Base-by-base conservation (phyloP, 2,888 invertebrate species). In the Glyphotaelius pellucidus region DNA sequence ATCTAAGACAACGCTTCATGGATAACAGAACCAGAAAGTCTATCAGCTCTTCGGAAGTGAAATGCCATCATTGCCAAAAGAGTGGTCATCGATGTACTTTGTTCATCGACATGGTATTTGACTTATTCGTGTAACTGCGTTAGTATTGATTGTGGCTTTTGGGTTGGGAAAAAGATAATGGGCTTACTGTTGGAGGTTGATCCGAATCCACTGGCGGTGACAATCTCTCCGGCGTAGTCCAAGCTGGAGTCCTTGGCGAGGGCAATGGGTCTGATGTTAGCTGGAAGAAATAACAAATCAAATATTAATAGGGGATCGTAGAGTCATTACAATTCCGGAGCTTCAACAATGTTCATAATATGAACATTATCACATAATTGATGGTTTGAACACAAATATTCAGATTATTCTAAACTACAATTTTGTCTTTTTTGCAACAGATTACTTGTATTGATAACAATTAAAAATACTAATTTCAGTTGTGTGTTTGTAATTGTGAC, bases 131-230 rank as follows among this genome's bases (percentile, higher is more conserved):
- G 25, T 67, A 67, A 19, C 2, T 81, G 14, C 3, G 5, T 30
- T 47, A 42, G 14, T 42, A 42, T 7, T 7, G 14, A 7, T 42
- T 42, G 67, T 19, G 19, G 1, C 12, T 31, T 80, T 30, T 81
- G 3, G 2, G 4, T 42, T 31, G 47, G 79, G 88, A 3, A 38
- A 47, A 32, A 85, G 19, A 86, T n/a, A 0, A 32, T 81, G 12
- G 7, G 91, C 91, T 91, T 42, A 92, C 91, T 84, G 32, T 91
- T 91, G 52, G 52, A 42, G 25, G 91, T 92, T 38, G 30, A 90
- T 84, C 92, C 92, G 30, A 84, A 92, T n/a, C 92, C 92, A 84
- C 92, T 92, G 67, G 91, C 92, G 32, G 91, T 92, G 25, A 52
- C 91, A 9, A 31, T 80, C 12, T 35, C 19, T 42, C 90, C 92